Base-by-base conservation (phyloP, 2,888 invertebrate genomes). In the Synanthedon andrenaeformis region DNA sequence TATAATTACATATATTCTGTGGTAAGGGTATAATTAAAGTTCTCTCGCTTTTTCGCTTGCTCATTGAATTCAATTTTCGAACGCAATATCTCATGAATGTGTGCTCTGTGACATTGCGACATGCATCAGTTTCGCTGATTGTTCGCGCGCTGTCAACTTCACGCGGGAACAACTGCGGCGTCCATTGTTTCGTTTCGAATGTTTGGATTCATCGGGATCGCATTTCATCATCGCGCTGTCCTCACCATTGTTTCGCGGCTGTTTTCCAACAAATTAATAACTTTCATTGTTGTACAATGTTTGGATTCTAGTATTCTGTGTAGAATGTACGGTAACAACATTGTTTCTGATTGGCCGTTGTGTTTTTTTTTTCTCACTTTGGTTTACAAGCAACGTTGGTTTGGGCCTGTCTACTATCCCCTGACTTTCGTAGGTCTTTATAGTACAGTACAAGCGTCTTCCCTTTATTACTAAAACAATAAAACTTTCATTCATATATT, bases 151-250 rank as follows among this genome's bases (percentile, higher is more conserved):
- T 49, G 17, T 49, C 17, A 23, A 23, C 12, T 49, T 49, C 17
- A 12, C 49, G 49, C 49, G 49, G 23, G 49, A 49, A 49, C 23
- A 17, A 12, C 49, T 23, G 23, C 14, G 12, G 14, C 23, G 12
- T 5, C 65, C 61, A 75, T 74, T 74, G 74, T 74, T 49, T 68
- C 57, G 54, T 54, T 53, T 58, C 55, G 59, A 60, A 69, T 61
- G 62, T 71, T 70, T 63, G 63, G 68, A 70, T 65, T 65, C 69
- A 65, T 60, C 63, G 65, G 70, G 67, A 69, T 79, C 72, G 63
- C 62, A 69, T 82, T 79, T 73, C 79, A 70, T 69, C 75, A 77
- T 67, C 59, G 60, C 54, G 54, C 61, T 67, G 68, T 71, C 72
- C 61, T 66, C 61, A 59, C 66, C 66, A 76, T 77, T 76, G 79